Evolutionary conservation across 2,888 invertebrate species (phyloP), one percentile per base, ranked within the genome.

Genomic region (Andrena haemorrhoa): DNA sequence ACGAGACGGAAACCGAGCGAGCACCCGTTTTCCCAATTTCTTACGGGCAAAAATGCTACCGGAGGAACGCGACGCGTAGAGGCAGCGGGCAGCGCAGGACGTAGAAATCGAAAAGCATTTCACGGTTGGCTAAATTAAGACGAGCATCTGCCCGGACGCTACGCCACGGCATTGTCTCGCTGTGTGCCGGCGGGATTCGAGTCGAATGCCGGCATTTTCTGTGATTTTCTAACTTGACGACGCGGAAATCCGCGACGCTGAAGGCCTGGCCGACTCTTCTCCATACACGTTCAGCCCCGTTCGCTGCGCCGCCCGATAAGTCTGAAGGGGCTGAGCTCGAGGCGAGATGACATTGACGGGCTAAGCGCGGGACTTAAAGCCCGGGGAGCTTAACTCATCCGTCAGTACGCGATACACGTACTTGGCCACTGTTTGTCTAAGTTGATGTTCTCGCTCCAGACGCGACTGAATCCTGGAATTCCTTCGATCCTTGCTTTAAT

Each of bases 291-390:
- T 91, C 88, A 89, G 91, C 89, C 41, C 91, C 89, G 92, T 92
- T 92, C 90, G 91, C 92, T 92, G 93, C 92, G 90, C 86, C 89
- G 93, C 92, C 93, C 93, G 94, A 94, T 94, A 94, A 94, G 94
- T 93, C 93, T 92, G 92, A 93, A 93, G 92, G 93, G 93, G 91
- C 91, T 92, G 91, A 92, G 92, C 93, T 92, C 84, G 89, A 91
- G 90, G 85, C 92, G 92, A 92, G 92, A 92, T 93, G 92, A 93
- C 92, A 93, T 93, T 93, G 92, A 93, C 90, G 92, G 89, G 91
- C 89, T 91, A 91, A 92, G 90, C 92, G 88, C 89, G 86, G 90
- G 92, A 92, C 92, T 93, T 93, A 93, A 93, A 93, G 91, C 92
- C 91, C 79, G 56, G 56, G 56, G 82, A 91, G 94, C 92, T 94